A percentile compares a stretch with the other conserved stretches of the same genome.
Evolutionary conservation across 2,113 vertebrate species (phyloP).

Genomic region (Pungitius pungitius): DNA sequence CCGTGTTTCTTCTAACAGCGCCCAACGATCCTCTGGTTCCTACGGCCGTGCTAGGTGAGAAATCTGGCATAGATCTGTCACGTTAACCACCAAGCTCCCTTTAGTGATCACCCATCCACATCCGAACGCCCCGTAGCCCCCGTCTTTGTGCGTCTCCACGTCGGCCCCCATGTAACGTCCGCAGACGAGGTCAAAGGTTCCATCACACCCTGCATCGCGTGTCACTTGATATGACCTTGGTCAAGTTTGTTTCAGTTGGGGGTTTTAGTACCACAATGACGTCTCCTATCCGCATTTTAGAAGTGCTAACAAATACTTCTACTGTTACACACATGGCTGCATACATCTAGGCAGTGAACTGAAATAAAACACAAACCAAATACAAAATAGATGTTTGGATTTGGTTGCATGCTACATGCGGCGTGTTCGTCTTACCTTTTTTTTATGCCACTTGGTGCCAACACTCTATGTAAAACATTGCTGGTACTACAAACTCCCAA

Average conservation of each 20-base stretch:
- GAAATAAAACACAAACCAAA: background rate
- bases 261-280: conserved; percentile 3
- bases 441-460: conserved; percentile 15
- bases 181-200: conserved; percentile 12
- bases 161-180: conserved; percentile 8
- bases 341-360: too few relatives aligned
- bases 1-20: conserved; percentile 92
- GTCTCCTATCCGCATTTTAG: background rate
- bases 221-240: background rate
- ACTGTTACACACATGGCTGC: background rate
- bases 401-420: conserved; percentile 7
- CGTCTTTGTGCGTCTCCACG: conserved; percentile 11
- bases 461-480: conserved; percentile 28
- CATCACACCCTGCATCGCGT: conserved; percentile 5
- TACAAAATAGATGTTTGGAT: background rate
- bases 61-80: conserved; percentile 53
- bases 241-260: background rate
- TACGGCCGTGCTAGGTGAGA: conserved; percentile 99
- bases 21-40: conserved; percentile 99
- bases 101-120: conserved; percentile 56
- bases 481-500: conserved; percentile 25
- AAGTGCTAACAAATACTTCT: background rate
- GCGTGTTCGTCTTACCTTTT: conserved; percentile 6
- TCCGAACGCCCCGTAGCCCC: conserved; percentile 59
- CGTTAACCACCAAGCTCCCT: conserved; percentile 42